Conservation (phyloP, 2,888 invertebrate species). For the Cerceris rybyensis region DNA sequence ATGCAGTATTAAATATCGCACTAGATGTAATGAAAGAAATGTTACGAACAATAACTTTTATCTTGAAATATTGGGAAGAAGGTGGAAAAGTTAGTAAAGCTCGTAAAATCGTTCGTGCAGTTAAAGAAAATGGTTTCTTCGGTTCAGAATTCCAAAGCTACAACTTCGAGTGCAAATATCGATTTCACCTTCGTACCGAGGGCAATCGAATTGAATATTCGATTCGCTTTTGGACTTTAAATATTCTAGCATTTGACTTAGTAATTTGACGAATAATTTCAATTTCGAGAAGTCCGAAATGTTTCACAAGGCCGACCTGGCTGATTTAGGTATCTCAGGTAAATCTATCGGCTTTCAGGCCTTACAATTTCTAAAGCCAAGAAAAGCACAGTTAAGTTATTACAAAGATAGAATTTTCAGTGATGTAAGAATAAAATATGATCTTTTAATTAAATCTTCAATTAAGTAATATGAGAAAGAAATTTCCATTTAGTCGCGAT, state of each 20-base stretch:
- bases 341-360: neutral
- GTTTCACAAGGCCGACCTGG: neutral
- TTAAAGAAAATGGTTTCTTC: neutral
- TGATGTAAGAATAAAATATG: too few species aligned
- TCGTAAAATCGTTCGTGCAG: neutral
- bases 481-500: neutral
- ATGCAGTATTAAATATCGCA: too few species aligned
- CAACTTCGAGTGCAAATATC: neutral
- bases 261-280: neutral
- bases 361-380: neutral
- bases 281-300: neutral
- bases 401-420: too few species aligned
- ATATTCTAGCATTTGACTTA: neutral
- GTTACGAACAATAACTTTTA: too few species aligned
- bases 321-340: neutral
- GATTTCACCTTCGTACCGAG: slow-evolving; percentile 4
- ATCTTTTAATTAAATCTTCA: neutral
- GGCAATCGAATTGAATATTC: neutral
- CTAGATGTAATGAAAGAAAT: too few species aligned
- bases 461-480: neutral
- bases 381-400: too few species aligned
- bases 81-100: neutral
- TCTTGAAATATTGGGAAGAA: too few species aligned
- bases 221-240: neutral
- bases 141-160: neutral